Percentiles rank a stretch among this genome's conserved stretches.
Evolutionary conservation across 2,113 vertebrate genomes (phyloP).

Genomic region (Gracilinanus agilis): DNA sequence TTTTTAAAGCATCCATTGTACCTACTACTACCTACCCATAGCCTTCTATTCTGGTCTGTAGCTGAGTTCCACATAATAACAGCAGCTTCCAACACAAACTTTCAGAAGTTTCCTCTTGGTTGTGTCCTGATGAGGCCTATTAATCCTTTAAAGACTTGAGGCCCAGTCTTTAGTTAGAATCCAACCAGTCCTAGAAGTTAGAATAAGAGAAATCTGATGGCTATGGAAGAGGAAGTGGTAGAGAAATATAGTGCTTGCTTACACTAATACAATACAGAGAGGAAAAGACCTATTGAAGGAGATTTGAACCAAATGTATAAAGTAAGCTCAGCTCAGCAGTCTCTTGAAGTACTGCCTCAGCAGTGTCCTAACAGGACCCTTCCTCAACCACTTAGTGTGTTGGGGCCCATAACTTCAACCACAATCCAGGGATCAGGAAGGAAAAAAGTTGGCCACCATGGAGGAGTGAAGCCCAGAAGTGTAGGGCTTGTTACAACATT

Average conservation of each 20-base stretch:
- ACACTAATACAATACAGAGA: neutral
- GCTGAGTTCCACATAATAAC: neutral
- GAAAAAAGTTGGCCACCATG: neutral
- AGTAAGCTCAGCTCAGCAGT: neutral
- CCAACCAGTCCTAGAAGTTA: neutral
- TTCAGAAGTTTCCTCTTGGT: neutral
- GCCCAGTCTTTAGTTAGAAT: too few species aligned
- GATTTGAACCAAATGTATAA: neutral
- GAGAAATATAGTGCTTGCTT: neutral
- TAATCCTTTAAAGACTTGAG: neutral
- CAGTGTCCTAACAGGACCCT: neutral
- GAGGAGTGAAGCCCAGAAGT: neutral
- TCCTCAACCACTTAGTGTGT: neutral
- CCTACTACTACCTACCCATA: neutral
- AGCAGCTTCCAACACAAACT: neutral
- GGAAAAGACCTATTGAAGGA: neutral
- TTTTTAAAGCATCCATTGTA: neutral
- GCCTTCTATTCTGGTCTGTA: neutral
- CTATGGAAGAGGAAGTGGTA: neutral
- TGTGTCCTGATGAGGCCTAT: neutral
- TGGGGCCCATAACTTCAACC: neutral
- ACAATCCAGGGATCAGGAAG: neutral
- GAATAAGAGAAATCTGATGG: neutral
- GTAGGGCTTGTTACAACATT: neutral
- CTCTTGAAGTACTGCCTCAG: neutral